Evolutionary conservation across 1,140 invertebrate species (phyloP).

Genomic region (Bombus picipes): DNA sequence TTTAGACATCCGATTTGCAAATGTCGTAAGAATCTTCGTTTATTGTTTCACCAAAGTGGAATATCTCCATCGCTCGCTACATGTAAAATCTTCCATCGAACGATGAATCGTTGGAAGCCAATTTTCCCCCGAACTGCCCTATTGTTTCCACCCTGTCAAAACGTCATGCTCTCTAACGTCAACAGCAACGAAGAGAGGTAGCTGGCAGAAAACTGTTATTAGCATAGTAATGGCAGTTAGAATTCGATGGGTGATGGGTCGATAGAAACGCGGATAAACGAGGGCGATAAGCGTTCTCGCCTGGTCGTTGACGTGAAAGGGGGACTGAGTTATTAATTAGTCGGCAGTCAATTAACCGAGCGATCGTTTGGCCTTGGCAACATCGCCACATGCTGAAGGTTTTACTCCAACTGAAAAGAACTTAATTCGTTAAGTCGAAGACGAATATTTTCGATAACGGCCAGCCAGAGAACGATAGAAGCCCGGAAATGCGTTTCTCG

Average conservation of each 20-base stretch:
- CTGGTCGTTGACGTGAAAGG: conserved; percentile 10
- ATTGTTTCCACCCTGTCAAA: not conserved
- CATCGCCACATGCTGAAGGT: conserved; percentile 6
- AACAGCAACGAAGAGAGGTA: not conserved
- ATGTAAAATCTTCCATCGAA: not conserved
- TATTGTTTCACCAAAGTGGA: not conserved
- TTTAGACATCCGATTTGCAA: no score
- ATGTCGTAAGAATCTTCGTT: no score
- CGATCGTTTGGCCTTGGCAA: conserved; percentile 12
- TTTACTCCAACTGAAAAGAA: conserved; percentile 62
- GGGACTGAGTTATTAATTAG: conserved; percentile 59
- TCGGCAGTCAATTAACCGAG: conserved; percentile 60
- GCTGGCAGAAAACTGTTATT: conserved; percentile 29
- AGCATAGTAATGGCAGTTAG: conserved; percentile 53
- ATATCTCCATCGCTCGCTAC: not conserved
- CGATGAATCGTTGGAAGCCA: not conserved
- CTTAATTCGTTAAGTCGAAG: conserved; percentile 69
- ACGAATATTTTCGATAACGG: conserved; percentile 66
- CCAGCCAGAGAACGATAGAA: not conserved
- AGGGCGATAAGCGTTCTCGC: conserved; percentile 20
- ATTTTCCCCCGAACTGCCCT: not conserved
- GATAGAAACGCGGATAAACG: conserved; percentile 54
- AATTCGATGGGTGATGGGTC: conserved; percentile 41
- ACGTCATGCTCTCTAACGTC: not conserved
- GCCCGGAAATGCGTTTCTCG: not conserved